Conservation (phyloP, 1,140 invertebrate genomes). For the Steinernema feltiae region DNA sequence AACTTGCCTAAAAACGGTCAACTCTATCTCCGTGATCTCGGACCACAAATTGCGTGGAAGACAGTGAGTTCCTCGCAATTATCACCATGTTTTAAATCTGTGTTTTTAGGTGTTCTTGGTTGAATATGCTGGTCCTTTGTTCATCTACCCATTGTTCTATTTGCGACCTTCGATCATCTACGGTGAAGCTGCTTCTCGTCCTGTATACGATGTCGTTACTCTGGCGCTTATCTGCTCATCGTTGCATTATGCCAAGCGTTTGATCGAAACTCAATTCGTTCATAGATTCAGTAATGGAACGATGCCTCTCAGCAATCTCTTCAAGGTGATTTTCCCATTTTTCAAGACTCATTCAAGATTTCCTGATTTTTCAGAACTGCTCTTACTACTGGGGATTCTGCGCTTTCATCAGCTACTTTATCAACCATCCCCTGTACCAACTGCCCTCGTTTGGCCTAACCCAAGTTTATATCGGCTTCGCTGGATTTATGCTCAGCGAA, state of each 20-base stretch:
- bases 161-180: conserved; percentile 81
- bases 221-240: conserved; percentile 79
- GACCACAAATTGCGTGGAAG: conserved; percentile 95
- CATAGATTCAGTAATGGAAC: conserved; percentile 96
- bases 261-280: conserved; percentile 90
- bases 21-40: conserved; percentile 70
- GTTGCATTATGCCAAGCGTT: conserved; percentile 83
- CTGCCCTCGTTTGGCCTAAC: conserved; percentile 66
- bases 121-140: conserved; percentile 90
- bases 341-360: no score
- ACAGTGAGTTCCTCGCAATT: no score
- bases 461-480: conserved; percentile 70
- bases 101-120: conserved; percentile 77
- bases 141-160: conserved; percentile 85
- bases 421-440: conserved; percentile 92
- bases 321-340: conserved; percentile 65
- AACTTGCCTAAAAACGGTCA: neutral
- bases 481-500: conserved; percentile 71
- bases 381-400: conserved; percentile 96
- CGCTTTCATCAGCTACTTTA: conserved; percentile 88
- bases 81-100: no score
- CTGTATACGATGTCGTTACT: conserved; percentile 38
- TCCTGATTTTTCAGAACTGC: conserved; percentile 74
- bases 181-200: conserved; percentile 61
- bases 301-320: conserved; percentile 91